Base-by-base conservation (phyloP, 2,888 invertebrate genomes). In the Reticulitermes lucifugus region DNA sequence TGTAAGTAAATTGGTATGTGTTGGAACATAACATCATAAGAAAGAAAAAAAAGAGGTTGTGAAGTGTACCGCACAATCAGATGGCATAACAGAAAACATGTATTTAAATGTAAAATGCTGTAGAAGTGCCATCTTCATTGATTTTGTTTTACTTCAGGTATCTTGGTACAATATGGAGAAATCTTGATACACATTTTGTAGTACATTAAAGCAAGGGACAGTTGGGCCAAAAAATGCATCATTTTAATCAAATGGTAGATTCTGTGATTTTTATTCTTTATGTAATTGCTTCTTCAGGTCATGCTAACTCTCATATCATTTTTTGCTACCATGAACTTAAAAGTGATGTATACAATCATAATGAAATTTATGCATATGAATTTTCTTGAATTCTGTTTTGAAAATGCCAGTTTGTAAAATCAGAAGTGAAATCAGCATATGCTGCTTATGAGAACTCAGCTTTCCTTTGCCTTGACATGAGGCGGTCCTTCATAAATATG, bases 401-500 rank as follows among this genome's bases (percentile, higher is more conserved):
- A 10, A 25, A 25, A 14, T n/a, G 79, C 21, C 25, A 55, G 21
- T n/a, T 79, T 18, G 22, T 43, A 43, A 43, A 43, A 79, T 41
- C 46, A 14, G 18, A n/a, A 25, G 14, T 22, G 25, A 79, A 79
- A 79, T 43, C 79, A 79, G 43, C 46, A 46, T 46, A 46, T 46
- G 46, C 43, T 79, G 73, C 73, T 41, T 73, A 25, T 73, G 41
- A 21, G 22, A 29, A 18, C 12, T 55, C 22, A 12, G n/a, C 79
- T 79, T 79, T 79, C 43, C 9, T n/a, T 22, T 55, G 43, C n/a
- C 81, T 59, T 83, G 79, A 41, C 70, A 70, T 25, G 70, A 81
- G 70, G 70, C 46, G 46, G 81, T 81, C 81, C 73, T 85, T 85
- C 71, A 46, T 86, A 46, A n/a, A 59, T 65, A 79, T 35, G 41